Evolutionary conservation across 2,113 vertebrate species (phyloP).

Genomic region (Lipotes vexillifer): DNA sequence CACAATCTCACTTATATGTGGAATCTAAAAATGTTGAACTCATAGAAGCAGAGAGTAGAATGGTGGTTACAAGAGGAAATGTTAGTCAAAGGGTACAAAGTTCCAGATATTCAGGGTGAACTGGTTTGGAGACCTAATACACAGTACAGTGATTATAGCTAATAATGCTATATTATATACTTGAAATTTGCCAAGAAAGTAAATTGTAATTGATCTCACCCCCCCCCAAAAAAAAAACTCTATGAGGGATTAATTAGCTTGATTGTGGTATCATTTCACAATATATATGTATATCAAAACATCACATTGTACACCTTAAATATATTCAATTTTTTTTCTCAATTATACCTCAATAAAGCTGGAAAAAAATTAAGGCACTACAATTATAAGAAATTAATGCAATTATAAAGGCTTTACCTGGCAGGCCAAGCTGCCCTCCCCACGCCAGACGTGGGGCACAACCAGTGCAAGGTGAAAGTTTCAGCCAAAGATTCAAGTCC

Average conservation of each 20-base stretch:
- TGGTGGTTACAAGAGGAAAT: neutral
- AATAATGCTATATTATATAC: neutral
- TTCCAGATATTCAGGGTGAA: neutral
- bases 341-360: neutral
- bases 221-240: neutral
- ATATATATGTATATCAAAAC: neutral
- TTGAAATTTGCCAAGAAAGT: neutral
- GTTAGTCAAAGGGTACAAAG: neutral
- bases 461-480: accelerated
- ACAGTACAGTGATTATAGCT: neutral
- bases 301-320: neutral
- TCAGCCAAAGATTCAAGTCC: no score
- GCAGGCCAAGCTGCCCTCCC: accelerated
- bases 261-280: neutral
- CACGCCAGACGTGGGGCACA: accelerated
- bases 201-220: neutral
- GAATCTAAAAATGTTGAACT: neutral
- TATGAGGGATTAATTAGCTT: neutral
- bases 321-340: neutral
- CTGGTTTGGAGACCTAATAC: no score
- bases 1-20: neutral
- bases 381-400: neutral
- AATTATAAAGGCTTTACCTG: neutral
- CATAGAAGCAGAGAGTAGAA: neutral
- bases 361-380: neutral